These are phyloP conservation scores for Panthera tigris DNA, from an alignment of 2,113 vertebrate genomes.

Conservation along the genomic window DNA sequence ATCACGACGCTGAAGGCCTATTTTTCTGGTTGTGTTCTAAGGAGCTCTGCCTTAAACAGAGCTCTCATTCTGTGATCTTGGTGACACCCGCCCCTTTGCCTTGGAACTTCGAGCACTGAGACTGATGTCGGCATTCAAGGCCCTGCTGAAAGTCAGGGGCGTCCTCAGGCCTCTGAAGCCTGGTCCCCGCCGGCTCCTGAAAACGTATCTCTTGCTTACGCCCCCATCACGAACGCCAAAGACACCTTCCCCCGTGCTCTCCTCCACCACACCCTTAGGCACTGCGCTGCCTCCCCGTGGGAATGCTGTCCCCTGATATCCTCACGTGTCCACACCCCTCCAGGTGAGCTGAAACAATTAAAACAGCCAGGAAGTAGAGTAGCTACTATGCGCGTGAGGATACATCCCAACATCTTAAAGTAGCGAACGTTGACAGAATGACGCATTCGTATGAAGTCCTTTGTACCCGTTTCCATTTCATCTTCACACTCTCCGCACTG, in stretches of 20 bases:
- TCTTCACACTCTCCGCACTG: background rate
- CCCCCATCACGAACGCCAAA: background rate
- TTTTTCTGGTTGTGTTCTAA: slow-evolving; percentile 6
- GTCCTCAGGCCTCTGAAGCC: background rate
- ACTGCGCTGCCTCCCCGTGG: too few relatives aligned
- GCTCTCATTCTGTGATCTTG: rapidly evolving
- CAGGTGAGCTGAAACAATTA: background rate
- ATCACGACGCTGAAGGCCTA: background rate
- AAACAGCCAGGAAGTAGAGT: background rate
- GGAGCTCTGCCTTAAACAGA: background rate
- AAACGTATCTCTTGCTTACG: background rate
- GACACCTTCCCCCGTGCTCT: rapidly evolving
- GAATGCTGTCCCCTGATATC: background rate
- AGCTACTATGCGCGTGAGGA: rapidly evolving
- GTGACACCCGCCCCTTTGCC: background rate
- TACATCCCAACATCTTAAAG: background rate
- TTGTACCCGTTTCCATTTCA: background rate
- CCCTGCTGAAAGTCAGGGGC: background rate
- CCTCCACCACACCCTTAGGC: rapidly evolving
- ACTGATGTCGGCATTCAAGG: background rate
- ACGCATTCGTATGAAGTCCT: background rate
- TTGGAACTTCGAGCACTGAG: background rate
- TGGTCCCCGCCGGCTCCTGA: background rate
- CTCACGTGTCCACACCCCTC: background rate
- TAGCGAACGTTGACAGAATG: background rate